phyloP scores from a whole-genome alignment of 2,113 vertebrate genomes.

The Bubo blakistoni region DNA sequence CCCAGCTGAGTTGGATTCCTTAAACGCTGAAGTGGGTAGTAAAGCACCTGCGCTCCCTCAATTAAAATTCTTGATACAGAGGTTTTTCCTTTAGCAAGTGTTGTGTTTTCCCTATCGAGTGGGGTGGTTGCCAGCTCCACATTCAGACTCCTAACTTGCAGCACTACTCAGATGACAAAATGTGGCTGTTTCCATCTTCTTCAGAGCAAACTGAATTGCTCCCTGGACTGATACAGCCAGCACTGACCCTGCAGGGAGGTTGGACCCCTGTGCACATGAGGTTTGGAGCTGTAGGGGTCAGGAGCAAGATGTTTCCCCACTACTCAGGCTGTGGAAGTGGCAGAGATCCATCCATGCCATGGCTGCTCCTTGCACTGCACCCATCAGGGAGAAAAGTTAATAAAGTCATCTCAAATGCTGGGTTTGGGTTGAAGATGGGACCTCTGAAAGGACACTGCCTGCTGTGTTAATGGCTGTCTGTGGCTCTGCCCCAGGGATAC shows the following conservation, averaged over 20 bases:
- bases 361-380: not conserved
- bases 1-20: not conserved
- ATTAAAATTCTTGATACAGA: not conserved
- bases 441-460: not conserved
- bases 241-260: not conserved
- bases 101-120: not conserved
- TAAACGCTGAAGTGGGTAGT: not conserved
- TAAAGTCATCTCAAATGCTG: not conserved
- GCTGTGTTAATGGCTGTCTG: not conserved
- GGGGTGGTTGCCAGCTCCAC: not conserved
- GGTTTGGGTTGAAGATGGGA: not conserved
- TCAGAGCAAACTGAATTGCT: not conserved
- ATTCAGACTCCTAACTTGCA: not conserved
- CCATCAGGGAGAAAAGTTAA: not conserved
- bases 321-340: not conserved
- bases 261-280: not conserved
- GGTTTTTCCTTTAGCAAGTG: not conserved
- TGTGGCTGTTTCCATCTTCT: not conserved
- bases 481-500: not conserved
- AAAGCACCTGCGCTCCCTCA: not conserved
- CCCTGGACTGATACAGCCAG: not conserved
- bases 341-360: not conserved
- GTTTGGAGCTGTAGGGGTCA: not conserved
- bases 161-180: not conserved
- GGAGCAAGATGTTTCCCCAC: not conserved